Base-by-base conservation (phyloP, 2,888 invertebrate genomes). In the Nemapogon koenigi region DNA sequence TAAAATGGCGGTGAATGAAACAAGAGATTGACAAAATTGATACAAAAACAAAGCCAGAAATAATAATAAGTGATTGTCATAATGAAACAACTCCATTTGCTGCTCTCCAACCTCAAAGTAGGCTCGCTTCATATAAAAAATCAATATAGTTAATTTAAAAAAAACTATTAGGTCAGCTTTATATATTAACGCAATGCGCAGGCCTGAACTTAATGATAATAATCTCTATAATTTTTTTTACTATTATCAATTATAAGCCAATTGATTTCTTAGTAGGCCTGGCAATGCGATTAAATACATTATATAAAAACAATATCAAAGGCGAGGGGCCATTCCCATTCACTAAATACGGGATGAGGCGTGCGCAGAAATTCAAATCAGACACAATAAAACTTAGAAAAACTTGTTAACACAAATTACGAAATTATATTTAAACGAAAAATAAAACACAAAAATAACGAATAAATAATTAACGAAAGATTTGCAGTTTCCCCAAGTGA, bases 321-420 rank as follows among this genome's bases (percentile, higher is more conserved):
- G 10, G 6, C 18, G 39, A 32, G 41, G 37, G 43, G 41, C 40
- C 39, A 39, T 38, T 46, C 42, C 47, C 48, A 47, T 46, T 47
- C 52, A 41, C 50, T 52, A 52, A 44, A 46, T 54, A 55, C 48
- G 35, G 46, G 39, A 47, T 59, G 58, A 52, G 57, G 54, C 57
- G 64, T 64, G 68, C 68, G 59, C 55, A 57, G 62, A 63, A 57
- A 66, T 62, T 61, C 63, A 62, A 61, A 49, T 52, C 51, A 59
- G 52, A 54, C 53, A 58, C 54, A 60, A 52, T 61, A 57, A 55
- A 43, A 43, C 39, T 57, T 55, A 53, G 46, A 47, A 45, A 50
- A 51, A 57, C 47, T 49, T 50, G 53, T 57, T 54, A 61, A 54
- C 55, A 59, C 56, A 57, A n/a, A n/a, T n/a, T n/a, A n/a, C n/a